Base-by-base conservation (phyloP, 1,140 invertebrate species). In the Artemia franciscana region DNA sequence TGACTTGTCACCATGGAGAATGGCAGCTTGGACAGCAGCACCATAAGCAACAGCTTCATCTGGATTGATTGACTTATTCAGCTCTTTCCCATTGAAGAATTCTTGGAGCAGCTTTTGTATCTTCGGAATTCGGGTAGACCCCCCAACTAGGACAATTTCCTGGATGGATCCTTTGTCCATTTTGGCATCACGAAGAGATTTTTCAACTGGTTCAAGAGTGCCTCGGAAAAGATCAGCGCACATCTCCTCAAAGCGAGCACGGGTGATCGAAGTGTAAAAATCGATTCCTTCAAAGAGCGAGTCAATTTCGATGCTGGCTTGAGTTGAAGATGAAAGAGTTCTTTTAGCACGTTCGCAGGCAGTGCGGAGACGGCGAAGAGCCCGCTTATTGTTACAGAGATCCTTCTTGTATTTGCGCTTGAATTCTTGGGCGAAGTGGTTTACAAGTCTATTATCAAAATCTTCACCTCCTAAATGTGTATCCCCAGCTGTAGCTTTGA, bases 381-480 rank as follows among this genome's bases (percentile, higher is more conserved):
- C 89, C 64, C 92, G 79, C 71, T 93, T 91, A 77, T 96, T 96
- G 59, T 78, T 75, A 24, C 82, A 82, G 24, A 97, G 76, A 67
- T 98, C 94, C 70, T 93, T 94, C 73, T 93, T 94, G 80, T 93
- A 86, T 73, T 98, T 98, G 60, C 91, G 79, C 76, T 96, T 95
- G 80, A 98, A 97, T 73, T 96, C 91, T 72, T 92, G 84, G 1
- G 91, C 85, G 69, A 97, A 96, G 75, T 95, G 89, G 69, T 88
- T 91, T 18, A 97, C 91, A 82, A 98, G 86, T 56, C 91, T 78
- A 72, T 91, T 88, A 72, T 95, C 91, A 70, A 98, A 98, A 76
- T 98, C 94, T 77, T 97, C 92, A 66, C 94, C 94, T 70, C 94
- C 94, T 73, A 98, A 80, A 73, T 97, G 92, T 66, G 94, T 98